A percentile compares a stretch with the other conserved stretches of the same genome.
phyloP scores from a whole-genome alignment of 2,797 vertebrate species.

The Mormyrus hasselquistii region DNA sequence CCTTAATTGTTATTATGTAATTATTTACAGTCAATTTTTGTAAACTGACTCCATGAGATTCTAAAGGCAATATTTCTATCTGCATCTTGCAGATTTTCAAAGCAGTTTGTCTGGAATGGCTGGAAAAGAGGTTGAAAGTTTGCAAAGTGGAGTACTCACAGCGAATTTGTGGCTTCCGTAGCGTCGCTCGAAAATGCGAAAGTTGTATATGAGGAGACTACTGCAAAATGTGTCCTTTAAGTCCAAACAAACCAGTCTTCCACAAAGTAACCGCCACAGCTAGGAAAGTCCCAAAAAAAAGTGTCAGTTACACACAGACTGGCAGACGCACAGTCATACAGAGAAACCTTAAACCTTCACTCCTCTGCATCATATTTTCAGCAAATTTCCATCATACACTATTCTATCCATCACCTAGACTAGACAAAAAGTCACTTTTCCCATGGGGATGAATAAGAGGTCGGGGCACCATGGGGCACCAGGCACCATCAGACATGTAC shows the following conservation, averaged over 20 bases:
- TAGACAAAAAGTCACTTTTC: not conserved
- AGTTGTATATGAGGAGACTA: constrained; percentile 93
- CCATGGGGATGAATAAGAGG: not conserved
- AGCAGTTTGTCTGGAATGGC: not conserved
- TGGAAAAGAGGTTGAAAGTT: not conserved
- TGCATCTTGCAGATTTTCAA: not conserved
- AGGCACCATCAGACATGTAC: not conserved
- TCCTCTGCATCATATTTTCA: not conserved
- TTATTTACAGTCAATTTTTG: not conserved
- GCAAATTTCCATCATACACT: not conserved
- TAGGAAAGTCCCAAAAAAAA: constrained; percentile 41
- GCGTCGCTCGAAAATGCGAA: constrained; percentile 90
- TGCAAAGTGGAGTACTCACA: constrained; percentile 58
- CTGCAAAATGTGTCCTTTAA: constrained; percentile 92
- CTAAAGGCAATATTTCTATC: not conserved
- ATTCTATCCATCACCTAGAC: not conserved
- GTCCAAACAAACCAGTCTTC: constrained; percentile 83
- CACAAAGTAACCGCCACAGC: constrained; percentile 82
- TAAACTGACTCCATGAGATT: not conserved
- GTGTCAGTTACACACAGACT: not conserved
- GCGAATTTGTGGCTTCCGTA: constrained; percentile 92
- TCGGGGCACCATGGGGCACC: not conserved
- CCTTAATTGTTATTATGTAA: not conserved
- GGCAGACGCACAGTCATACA: not conserved
- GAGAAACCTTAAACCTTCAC: not conserved